Evolutionary conservation across 1,140 invertebrate genomes (phyloP).

Genomic region (Lethrus apterus): DNA sequence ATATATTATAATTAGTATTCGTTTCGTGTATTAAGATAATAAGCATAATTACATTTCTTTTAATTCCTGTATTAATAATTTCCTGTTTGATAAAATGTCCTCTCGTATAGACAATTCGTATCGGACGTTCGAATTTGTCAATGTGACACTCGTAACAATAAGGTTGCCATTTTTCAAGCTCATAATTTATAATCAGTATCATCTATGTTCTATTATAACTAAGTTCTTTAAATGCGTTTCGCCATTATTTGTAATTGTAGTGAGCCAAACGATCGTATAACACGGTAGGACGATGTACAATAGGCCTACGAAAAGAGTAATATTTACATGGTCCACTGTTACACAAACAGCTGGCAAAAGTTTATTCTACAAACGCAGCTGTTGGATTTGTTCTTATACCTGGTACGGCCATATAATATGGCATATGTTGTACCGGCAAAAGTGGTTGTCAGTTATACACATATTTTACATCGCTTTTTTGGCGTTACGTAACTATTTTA

Average conservation of each 20-base stretch:
- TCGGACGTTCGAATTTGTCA: too few relatives aligned
- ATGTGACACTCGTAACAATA: too few relatives aligned
- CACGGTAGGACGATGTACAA: constrained; percentile 3
- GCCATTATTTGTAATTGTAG: constrained; percentile 35
- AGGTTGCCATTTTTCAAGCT: too few relatives aligned
- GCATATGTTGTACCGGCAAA: constrained; percentile 27
- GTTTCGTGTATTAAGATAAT: too few relatives aligned
- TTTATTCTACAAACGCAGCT: constrained; percentile 39
- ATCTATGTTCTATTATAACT: constrained; percentile 28
- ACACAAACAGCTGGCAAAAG: constrained; percentile 38
- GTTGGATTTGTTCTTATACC: constrained; percentile 34
- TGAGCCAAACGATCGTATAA: constrained; percentile 16
- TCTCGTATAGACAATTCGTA: too few relatives aligned
- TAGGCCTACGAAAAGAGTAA: constrained; percentile 10
- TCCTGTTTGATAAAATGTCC: too few relatives aligned
- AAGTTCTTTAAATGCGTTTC: constrained; percentile 30
- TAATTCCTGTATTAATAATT: too few relatives aligned
- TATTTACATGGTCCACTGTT: constrained; percentile 25
- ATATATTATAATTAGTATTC: too few relatives aligned
- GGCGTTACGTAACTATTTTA: too few relatives aligned
- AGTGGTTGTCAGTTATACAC: constrained; percentile 25
- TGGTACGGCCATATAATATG: constrained; percentile 28
- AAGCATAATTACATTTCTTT: too few relatives aligned
- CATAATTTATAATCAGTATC: constrained; percentile 32
- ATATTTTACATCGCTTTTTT: too few relatives aligned